Evolutionary conservation across 2,888 invertebrate species (phyloP).

Genomic region (Eueremaeus valkanovi): DNA sequence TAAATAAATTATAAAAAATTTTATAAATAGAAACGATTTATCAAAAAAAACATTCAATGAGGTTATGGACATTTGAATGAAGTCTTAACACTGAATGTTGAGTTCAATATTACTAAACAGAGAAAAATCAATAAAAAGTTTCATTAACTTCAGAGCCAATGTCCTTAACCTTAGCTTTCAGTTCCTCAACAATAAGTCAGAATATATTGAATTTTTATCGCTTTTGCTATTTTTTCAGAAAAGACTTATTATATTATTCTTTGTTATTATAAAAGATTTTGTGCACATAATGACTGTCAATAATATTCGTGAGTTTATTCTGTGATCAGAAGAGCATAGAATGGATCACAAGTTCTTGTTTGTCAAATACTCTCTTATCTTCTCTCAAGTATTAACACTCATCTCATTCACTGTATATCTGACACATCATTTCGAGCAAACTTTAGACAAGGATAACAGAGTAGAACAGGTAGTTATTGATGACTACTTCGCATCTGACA

Average conservation of each 20-base stretch:
- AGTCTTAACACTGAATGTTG: too few species aligned
- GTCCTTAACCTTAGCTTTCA: not conserved
- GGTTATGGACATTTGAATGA: too few species aligned
- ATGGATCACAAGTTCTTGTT: not conserved
- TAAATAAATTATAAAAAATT: too few species aligned
- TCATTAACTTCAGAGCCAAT: not conserved
- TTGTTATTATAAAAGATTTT: not conserved
- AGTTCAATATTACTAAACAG: too few species aligned
- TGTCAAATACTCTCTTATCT: not conserved
- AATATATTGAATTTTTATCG: not conserved
- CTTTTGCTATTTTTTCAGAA: not conserved
- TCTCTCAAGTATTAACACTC: not conserved
- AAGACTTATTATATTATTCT: not conserved
- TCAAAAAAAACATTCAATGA: too few species aligned
- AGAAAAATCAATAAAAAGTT: slow-evolving; percentile 4
- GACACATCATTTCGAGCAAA: not conserved
- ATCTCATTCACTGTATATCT: not conserved
- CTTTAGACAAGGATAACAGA: not conserved
- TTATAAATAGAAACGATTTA: too few species aligned
- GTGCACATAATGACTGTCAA: not conserved
- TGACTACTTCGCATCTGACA: not conserved
- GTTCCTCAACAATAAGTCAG: not conserved
- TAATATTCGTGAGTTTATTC: not conserved
- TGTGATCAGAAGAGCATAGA: not conserved
- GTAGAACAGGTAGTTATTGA: not conserved